Base-by-base conservation (phyloP, 2,888 invertebrate genomes). In the Standfussiana lucernea region DNA sequence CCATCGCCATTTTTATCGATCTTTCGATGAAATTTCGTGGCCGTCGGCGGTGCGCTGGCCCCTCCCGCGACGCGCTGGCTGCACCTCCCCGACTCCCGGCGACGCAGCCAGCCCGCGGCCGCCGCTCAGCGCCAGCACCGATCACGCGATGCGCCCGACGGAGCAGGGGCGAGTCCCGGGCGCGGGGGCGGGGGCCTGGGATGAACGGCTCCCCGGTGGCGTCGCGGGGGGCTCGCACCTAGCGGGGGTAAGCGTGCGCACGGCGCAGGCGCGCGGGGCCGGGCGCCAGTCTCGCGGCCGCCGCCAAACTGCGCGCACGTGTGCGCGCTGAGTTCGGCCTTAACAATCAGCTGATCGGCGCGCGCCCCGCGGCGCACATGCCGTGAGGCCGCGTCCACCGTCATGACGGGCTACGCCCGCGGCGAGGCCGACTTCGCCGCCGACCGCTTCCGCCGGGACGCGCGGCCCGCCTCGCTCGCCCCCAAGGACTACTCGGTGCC, bases 401-500 rank as follows among this genome's bases (percentile, higher is more conserved):
- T 85, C 93, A 97, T 94, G 95, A 96, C 93, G 95, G 96, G 96
- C 95, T 96, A 96, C 93, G 95, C 96, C 94, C 95, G 95, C 92
- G 93, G 95, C 95, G 95, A 95, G 92, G 92, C 95, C 93, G 94
- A 95, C 94, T 94, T 96, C 96, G 94, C 96, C 96, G 94, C 93
- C 91, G 95, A 95, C 90, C 95, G 96, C 92, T 95, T 93, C 92
- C 94, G 95, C 89, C 94, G 95, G 93, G 95, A 95, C 91, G 93
- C 94, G 92, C 96, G 95, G 92, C 95, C 95, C 85, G 95, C 95
- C 92, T 94, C 95, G 93, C 95, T 96, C 90, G 96, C 97, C 90
- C 97, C 97, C 94, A 98, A 98, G 97, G 98, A 98, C 95, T 98
- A 98, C 97, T 98, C 98, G 94, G 97, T 98, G 95, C 98, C 98